Evolutionary conservation across 1,140 invertebrate genomes (phyloP).

Genomic region (Rhyacophila brunnea): DNA sequence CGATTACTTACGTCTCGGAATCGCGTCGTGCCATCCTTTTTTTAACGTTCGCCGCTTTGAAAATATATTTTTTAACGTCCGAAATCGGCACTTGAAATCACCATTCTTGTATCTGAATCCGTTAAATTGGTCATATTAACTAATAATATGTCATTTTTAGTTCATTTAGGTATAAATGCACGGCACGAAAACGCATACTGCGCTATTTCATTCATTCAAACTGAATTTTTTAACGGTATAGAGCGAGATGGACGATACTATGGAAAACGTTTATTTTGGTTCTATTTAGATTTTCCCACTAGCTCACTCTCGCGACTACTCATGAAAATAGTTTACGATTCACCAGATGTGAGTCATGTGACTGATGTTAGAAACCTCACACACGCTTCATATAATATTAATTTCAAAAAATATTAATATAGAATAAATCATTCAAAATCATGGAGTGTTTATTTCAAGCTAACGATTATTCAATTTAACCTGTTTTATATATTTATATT

Average conservation of each 20-base stretch:
- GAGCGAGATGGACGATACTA: conserved; percentile 7
- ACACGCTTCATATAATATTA: no score
- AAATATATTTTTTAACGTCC: not conserved
- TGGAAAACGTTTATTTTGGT: conserved; percentile 28
- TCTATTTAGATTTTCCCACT: not conserved
- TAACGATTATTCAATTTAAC: no score
- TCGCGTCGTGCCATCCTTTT: conserved; percentile 12
- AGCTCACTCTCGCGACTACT: not conserved
- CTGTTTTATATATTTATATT: no score
- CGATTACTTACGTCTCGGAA: conserved; percentile 17
- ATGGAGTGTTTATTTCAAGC: no score
- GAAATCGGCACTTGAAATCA: not conserved
- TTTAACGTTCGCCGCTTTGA: conserved; percentile 6
- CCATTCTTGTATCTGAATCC: conserved; percentile 9
- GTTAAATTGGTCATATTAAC: conserved; percentile 9
- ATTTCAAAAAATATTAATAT: no score
- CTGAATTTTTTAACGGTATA: not conserved
- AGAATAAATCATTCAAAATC: no score
- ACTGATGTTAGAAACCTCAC: no score
- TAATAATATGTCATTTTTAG: conserved; percentile 19
- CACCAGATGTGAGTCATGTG: no score
- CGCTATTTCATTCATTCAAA: conserved; percentile 13
- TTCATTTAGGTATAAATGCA: conserved; percentile 6
- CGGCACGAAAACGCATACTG: not conserved
- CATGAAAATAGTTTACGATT: not conserved